Conservation (phyloP, 2,797 vertebrate species). For the Hydrolagus colliei region DNA sequence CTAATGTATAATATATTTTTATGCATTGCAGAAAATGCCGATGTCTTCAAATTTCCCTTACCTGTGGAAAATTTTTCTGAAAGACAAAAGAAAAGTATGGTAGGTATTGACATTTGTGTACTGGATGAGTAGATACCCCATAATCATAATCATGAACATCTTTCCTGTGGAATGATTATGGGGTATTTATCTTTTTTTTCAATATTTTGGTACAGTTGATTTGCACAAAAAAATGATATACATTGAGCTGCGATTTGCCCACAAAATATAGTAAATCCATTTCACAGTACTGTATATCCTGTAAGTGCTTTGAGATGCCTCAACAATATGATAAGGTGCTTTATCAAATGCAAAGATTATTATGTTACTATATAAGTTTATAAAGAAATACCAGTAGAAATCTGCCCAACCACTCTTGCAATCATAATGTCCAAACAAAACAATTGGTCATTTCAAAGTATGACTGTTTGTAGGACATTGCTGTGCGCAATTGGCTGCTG, state of each 20-base stretch:
- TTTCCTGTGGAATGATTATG: slow-evolving; percentile 34
- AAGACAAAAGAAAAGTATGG: slow-evolving; percentile 53
- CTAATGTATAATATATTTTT: slow-evolving; percentile 35
- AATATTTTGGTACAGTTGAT: slow-evolving; percentile 33
- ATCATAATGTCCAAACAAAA: too few species aligned
- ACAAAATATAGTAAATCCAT: too few species aligned
- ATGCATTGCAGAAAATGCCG: slow-evolving; percentile 37
- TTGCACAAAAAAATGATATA: slow-evolving; percentile 34
- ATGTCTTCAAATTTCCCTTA: slow-evolving; percentile 49
- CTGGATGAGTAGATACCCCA: slow-evolving; percentile 40
- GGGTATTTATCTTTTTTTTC: slow-evolving; percentile 40
- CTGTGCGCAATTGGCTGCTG: too few species aligned
- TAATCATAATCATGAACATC: not conserved
- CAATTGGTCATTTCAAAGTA: too few species aligned
- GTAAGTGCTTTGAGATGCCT: too few species aligned
- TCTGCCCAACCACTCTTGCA: not conserved
- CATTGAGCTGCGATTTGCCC: too few species aligned
- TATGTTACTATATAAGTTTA: too few species aligned
- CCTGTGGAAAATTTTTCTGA: slow-evolving; percentile 42
- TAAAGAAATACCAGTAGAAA: too few species aligned
- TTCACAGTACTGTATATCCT: too few species aligned
- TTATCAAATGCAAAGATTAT: too few species aligned
- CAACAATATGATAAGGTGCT: too few species aligned
- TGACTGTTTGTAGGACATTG: too few species aligned
- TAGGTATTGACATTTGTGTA: slow-evolving; percentile 36